phyloP scores from a whole-genome alignment of 2,888 invertebrate species.

The Arge pagana region DNA sequence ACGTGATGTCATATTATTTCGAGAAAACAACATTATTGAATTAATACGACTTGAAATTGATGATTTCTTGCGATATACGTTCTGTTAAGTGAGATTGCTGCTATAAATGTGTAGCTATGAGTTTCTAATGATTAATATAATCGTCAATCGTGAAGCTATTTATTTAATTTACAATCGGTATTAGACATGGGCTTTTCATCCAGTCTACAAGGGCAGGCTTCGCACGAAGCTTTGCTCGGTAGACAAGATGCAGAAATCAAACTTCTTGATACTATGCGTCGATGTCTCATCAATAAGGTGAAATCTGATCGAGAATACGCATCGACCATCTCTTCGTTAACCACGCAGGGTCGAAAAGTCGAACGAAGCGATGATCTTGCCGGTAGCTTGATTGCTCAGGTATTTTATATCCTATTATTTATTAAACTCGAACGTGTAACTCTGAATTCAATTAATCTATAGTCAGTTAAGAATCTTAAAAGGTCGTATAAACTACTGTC shows the following conservation, averaged over 20 bases:
- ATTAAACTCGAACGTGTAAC: too few species aligned
- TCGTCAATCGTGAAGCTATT: not conserved
- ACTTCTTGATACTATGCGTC: constrained; percentile 88
- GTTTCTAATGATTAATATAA: constrained; percentile 21
- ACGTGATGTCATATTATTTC: constrained; percentile 19
- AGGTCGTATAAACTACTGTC: too few species aligned
- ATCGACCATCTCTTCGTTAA: constrained; percentile 77
- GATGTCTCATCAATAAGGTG: constrained; percentile 84
- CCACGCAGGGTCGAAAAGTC: constrained; percentile 81
- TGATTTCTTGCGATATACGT: not conserved
- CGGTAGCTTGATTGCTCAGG: constrained; percentile 62
- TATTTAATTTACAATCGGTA: too few species aligned
- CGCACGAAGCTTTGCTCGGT: constrained; percentile 88
- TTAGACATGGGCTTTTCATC: constrained; percentile 80
- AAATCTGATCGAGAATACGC: constrained; percentile 94
- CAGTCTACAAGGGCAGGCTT: constrained; percentile 83
- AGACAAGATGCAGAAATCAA: constrained; percentile 92
- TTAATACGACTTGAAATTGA: not conserved
- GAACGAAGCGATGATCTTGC: constrained; percentile 76
- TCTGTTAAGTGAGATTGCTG: constrained; percentile 5
- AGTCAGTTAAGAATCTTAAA: too few species aligned
- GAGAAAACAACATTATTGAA: not conserved
- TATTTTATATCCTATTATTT: too few species aligned
- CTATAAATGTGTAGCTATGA: constrained; percentile 19
- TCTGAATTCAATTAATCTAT: too few species aligned